Evolutionary conservation across 1,140 invertebrate genomes (phyloP), one percentile per base, ranked within the genome.

Genomic region (Neodiprion fabricii): DNA sequence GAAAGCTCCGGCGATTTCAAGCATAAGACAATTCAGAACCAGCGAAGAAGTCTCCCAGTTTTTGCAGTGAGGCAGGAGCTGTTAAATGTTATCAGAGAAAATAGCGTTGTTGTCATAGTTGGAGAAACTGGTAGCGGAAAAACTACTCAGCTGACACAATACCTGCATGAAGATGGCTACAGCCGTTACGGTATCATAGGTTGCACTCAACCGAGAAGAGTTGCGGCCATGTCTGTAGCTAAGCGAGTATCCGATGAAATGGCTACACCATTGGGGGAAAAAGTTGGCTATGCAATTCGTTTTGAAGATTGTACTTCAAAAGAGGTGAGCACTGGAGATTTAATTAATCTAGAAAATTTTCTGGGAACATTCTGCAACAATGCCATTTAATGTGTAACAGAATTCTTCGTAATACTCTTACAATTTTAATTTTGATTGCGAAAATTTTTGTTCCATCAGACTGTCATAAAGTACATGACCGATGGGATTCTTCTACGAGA

Each of bases 71-170:
- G 97, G 53, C 96, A 99, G 86, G 95, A 99, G 86, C 87, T 99
- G 10, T 87, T 99, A 70, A 97, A 96, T 81, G 92, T 99, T 50
- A 98, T 99, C 28, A 89, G 97, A 71, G 98, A 99, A 81, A 99
- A 99, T 86, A 97, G 91, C 77, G 95, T 99, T 7, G 95, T 99
- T 9, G 95, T 99, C 77, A 98, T 99, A 82, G 97, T 99, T 0
- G 97, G 98, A 80, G 99, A 99, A 89, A 99, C 99, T 23, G 99
- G 99, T 14, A 98, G 96, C 82, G 99, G 98, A 67, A 99, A 99
- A 89, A 99, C 98, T 0, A 99, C 98, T 0, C 98, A 99, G 85
- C 89, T 99, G n/a, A 99, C 98, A 0, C 98, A 99, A 85, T 99
- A 99, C 86, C 90, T 99, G 5, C 96, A 99, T 85, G 99, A 99